Evolutionary conservation across 2,888 invertebrate species (phyloP).

Genomic region (Melikaiella ostensackeni): DNA sequence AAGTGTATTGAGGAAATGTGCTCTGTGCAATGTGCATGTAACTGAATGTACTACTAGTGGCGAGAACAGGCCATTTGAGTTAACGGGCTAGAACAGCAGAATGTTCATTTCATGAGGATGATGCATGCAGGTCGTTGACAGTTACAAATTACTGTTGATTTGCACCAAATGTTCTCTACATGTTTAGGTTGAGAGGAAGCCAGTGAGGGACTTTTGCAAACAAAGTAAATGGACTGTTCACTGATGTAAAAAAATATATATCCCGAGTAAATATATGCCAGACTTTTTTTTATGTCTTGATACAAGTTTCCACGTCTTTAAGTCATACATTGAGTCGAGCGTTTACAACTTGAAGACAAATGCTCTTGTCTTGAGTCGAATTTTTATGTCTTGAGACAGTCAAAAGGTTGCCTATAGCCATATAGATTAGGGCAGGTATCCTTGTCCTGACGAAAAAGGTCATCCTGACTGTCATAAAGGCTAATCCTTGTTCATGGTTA

Average conservation of each 20-base stretch:
- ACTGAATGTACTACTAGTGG: not conserved
- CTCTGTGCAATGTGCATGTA: not conserved
- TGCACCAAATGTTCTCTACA: conserved; percentile 31
- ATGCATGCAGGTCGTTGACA: conserved; percentile 57
- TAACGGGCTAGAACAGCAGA: conserved; percentile 14
- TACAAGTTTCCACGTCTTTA: too few relatives aligned
- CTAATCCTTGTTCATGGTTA: too few relatives aligned
- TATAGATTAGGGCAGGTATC: too few relatives aligned
- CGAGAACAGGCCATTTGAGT: conserved; percentile 9
- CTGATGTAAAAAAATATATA: too few relatives aligned
- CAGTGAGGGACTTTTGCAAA: conserved; percentile 16
- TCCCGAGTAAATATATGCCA: too few relatives aligned
- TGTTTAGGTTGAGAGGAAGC: conserved; percentile 33
- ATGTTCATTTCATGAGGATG: conserved; percentile 52
- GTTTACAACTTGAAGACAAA: too few relatives aligned
- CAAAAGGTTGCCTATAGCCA: too few relatives aligned
- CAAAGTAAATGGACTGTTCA: not conserved
- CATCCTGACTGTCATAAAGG: too few relatives aligned
- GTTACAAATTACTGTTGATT: conserved; percentile 41
- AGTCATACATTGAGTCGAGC: too few relatives aligned
- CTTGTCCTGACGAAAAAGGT: too few relatives aligned
- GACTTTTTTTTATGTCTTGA: not conserved
- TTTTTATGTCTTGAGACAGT: too few relatives aligned
- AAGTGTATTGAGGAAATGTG: not conserved
- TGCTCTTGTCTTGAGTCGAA: too few relatives aligned